Percentiles rank a stretch among this genome's conserved stretches.
phyloP scores from a whole-genome alignment of 2,888 invertebrate species.

The Pomacea canaliculata region DNA sequence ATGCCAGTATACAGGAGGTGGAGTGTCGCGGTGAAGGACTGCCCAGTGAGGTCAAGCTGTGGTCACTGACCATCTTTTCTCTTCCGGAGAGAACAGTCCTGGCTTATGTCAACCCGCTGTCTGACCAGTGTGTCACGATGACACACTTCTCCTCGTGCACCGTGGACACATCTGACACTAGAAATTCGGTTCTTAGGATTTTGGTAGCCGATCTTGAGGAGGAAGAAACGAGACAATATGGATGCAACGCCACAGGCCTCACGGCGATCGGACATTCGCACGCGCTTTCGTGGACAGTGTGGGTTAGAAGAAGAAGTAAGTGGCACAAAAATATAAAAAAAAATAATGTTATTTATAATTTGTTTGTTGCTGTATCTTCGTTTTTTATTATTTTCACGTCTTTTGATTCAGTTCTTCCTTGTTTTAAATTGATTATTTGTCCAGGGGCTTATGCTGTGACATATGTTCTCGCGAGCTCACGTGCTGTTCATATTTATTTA shows the following conservation, averaged over 20 bases:
- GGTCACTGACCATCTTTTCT: slow-evolving; percentile 11
- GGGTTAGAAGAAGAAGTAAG: slow-evolving; percentile 7
- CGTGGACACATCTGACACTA: slow-evolving; percentile 2
- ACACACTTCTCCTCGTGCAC: slow-evolving; percentile 13
- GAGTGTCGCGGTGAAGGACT: slow-evolving; percentile 7
- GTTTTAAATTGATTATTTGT: too few species aligned
- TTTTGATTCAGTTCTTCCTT: too few species aligned
- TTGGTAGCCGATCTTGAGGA: slow-evolving; percentile 13
- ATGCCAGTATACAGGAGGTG: slow-evolving; percentile 17
- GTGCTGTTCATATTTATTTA: too few species aligned
- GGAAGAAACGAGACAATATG: slow-evolving; percentile 4
- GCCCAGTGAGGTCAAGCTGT: slow-evolving; percentile 9
- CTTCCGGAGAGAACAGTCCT: background rate
- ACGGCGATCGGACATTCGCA: background rate
- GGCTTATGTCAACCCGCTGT: slow-evolving; percentile 2
- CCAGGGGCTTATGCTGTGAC: too few species aligned
- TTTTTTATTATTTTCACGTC: too few species aligned
- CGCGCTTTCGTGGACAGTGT: background rate
- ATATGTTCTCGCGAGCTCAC: too few species aligned
- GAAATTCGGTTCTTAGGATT: slow-evolving; percentile 1
- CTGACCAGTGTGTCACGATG: slow-evolving; percentile 11
- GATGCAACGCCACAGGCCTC: slow-evolving; percentile 5
- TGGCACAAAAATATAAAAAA: background rate
- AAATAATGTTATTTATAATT: too few species aligned
- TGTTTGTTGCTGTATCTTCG: too few species aligned